Evolutionary conservation across 2,113 vertebrate genomes (phyloP), one percentile per base, ranked within the genome.

Genomic region (Notiomystis cincta): DNA sequence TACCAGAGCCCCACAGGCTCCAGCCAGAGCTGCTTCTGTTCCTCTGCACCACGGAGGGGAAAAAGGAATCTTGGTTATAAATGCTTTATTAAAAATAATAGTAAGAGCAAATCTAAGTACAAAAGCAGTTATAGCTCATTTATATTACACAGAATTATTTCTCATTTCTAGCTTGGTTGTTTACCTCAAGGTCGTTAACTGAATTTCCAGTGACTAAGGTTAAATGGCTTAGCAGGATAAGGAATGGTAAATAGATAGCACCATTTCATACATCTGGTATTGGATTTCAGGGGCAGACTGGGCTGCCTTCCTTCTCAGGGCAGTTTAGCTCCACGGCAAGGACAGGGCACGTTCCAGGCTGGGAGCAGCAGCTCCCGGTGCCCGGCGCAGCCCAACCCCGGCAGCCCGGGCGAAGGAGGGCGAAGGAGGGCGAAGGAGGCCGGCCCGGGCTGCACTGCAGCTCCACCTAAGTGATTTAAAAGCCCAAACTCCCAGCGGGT

Each of bases 221-320:
- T 98, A 98, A 97, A 95, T 85, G 96, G 97, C 97, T 6, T 97
- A 98, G 97, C 97, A 82, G 96, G 97, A 81, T 51, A 97, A 98
- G 98, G 98, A 98, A 98, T 98, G 98, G 98, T 98, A 98, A 98
- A 98, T 97, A 97, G 91, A 98, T 98, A 98, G 98, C 98, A 98
- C 98, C 98, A 98, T 98, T 96, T 98, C 97, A 95, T 96, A 97
- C 71, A 96, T 96, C 95, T 97, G 93, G 95, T 60, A 76, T 87
- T 84, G 37, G 70, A 60, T 93, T 88, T 95, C 93, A 28, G 88
- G 88, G 77, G 33, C 67, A 91, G 14, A 33, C 64, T 23, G 93
- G 71, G 88, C 80, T 94, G 93, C 77, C 83, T 40, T 78, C 96
- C 80, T 70, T 65, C 94, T 96, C 86, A 16, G 7, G 79, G 95